Evolutionary conservation across 2,113 vertebrate species (phyloP), one percentile per base, ranked within the genome.

Genomic region (Amblyornis subalaris): DNA sequence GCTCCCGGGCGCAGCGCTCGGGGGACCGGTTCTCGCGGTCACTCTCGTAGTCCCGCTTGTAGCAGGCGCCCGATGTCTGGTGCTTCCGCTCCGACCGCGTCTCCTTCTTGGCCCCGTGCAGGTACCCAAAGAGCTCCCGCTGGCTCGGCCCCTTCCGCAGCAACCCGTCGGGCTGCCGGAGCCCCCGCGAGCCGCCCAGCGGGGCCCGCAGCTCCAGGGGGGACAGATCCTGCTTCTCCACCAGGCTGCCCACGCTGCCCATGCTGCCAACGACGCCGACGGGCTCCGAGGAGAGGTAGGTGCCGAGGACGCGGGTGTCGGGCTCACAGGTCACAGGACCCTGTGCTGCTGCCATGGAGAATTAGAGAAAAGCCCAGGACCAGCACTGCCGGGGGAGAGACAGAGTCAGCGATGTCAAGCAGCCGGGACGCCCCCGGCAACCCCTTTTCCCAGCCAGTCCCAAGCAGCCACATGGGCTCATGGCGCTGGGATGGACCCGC

Each of bases 201-300:
- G 83, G 97, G 51, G 97, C 95, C 95, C 98, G 98, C 42, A 98
- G 96, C 38, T 98, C 97, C 93, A 98, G 97, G 1, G 98, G 98
- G 31, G 98, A 98, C 54, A 98, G 96, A 40, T 99, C 99, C 23
- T 99, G 98, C 89, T 98, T 98, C 97, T 99, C 99, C 93, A 99
- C 98, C 93, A 99, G 98, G 95, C 99, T 99, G 94, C 99, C 98
- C 85, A 99, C 99, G 8, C 99, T 99, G 95, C 99, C 99, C 99
- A 99, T 99, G 96, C 96, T 97, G 97, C 98, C 98, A 66, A 95
- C 95, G 19, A 96, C 91, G 3, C 97, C 94, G 26, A 79, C 48
- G 3, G 97, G 96, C 92, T 91, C 94, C 10, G 97, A 97, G 36
- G 96, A 95, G 73, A 97, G 82, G 94, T 96, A 98, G 77, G 97